These are phyloP conservation scores for Centruroides vittatus DNA, from an alignment of 1,140 invertebrate genomes.

Conservation along the genomic window DNA sequence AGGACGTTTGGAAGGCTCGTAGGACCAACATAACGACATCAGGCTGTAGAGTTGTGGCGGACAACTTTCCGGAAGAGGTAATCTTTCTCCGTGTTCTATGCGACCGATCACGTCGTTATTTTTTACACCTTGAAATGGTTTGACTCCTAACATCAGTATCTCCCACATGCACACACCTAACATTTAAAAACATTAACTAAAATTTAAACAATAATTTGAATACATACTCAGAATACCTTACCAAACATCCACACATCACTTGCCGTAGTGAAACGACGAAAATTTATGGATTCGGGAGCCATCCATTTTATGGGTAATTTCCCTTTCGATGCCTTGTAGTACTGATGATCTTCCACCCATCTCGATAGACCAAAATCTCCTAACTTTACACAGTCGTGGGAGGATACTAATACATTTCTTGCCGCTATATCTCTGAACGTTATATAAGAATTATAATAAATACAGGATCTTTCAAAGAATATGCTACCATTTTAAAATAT, in stretches of 20 bases:
- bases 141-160: conserved; percentile 91
- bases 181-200: too few species aligned
- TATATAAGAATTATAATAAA: background rate
- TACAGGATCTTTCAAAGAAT: background rate
- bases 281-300: conserved; percentile 98
- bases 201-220: too few species aligned
- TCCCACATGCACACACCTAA: conserved; percentile 98
- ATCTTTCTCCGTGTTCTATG: conserved; percentile 85
- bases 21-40: conserved; percentile 93
- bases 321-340: conserved; percentile 92
- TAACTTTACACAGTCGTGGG: conserved; percentile 85
- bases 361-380: conserved; percentile 91
- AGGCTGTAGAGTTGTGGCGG: conserved; percentile 84
- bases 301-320: conserved; percentile 99
- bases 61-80: conserved; percentile 75
- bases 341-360: conserved; percentile 91
- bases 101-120: conserved; percentile 96
- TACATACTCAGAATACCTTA: conserved; percentile 27
- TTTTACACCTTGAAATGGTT: conserved; percentile 93
- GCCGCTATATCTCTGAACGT: conserved; percentile 66
- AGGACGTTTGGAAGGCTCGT: conserved; percentile 83
- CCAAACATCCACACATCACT: conserved; percentile 99
- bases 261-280: conserved; percentile 80
- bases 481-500: background rate
- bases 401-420: conserved; percentile 88